Conservation (phyloP, 2,113 vertebrate species). For the Petrocephalus microphthalmus region DNA sequence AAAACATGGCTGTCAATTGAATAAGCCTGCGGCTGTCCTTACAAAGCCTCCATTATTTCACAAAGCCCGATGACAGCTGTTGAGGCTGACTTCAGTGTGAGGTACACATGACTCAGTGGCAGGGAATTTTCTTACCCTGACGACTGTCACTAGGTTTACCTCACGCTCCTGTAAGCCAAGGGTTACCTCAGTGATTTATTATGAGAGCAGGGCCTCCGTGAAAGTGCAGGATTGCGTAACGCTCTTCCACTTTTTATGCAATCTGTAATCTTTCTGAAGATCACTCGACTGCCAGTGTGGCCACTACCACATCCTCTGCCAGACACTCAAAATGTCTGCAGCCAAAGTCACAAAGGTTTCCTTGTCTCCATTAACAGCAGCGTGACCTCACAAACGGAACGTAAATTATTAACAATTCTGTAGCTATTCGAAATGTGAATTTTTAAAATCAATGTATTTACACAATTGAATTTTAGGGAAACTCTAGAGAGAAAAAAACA, state of each 20-base stretch:
- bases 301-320: not conserved
- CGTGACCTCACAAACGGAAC: not conserved
- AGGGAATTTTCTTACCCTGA: not conserved
- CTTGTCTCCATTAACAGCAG: not conserved
- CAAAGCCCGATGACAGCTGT: not conserved
- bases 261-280: not conserved
- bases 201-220: not conserved
- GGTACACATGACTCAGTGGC: not conserved
- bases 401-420: not conserved
- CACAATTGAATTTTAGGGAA: not conserved
- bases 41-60: not conserved
- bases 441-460: not conserved
- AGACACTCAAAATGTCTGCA: not conserved
- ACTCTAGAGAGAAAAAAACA: not conserved
- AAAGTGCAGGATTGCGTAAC: not conserved
- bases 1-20: not conserved
- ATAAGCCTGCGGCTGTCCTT: not conserved
- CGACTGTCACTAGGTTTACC: not conserved
- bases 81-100: not conserved
- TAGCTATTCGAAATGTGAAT: not conserved
- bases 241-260: not conserved
- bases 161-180: slow-evolving; percentile 6
- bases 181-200: slow-evolving; percentile 27
- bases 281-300: not conserved
- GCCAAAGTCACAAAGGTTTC: not conserved